Evolutionary conservation across 1,140 invertebrate genomes (phyloP), one percentile per base, ranked within the genome.

Genomic region (Druon quercuslanigerum): DNA sequence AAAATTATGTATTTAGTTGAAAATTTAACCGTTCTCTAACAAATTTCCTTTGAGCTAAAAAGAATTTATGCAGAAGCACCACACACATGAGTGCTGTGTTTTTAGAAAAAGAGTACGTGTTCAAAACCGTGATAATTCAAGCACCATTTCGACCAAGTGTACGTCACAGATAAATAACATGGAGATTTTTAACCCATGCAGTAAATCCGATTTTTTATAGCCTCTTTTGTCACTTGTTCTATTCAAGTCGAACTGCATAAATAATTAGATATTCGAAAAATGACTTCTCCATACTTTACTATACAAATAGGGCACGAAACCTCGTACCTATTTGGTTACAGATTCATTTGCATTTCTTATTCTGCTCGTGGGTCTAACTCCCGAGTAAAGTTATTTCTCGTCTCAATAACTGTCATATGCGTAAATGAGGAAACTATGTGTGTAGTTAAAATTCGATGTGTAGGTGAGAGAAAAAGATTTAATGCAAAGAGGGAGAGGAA

Each of bases 371-470:
- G 60, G 60, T 66, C 60, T 66, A 66, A 66, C 40, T 66, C 60
- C n/a, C 60, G 60, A 66, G 60, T 13, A 66, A 66, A 66, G 25
- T 66, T 16, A 66, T 66, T 66, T 33, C 51, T 51, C 46, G 50
- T 56, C 72, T 76, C 77, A 84, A 86, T 86, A 86, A 85, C 60
- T 66, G 60, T 66, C 25, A 33, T 66, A 78, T 81, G 40, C 72
- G 84, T 76, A 85, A 86, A 86, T 81, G 77, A 19, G 78, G 73
- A 72, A 79, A 79, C 78, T 77, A 51, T 20, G 51, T 33, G 71
- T 72, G 16, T 40, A 9, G 14, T 54, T n/a, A 54, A 60, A 25
- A 60, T 14, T 14, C 20, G 20, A 66, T 25, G 14, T 60, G 20
- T 60, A 66, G 33, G 33, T 66, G 25, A 52, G 50, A 76, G 50